Conservation (phyloP, 2,113 vertebrate species). For the Alaudala cheleensis region DNA sequence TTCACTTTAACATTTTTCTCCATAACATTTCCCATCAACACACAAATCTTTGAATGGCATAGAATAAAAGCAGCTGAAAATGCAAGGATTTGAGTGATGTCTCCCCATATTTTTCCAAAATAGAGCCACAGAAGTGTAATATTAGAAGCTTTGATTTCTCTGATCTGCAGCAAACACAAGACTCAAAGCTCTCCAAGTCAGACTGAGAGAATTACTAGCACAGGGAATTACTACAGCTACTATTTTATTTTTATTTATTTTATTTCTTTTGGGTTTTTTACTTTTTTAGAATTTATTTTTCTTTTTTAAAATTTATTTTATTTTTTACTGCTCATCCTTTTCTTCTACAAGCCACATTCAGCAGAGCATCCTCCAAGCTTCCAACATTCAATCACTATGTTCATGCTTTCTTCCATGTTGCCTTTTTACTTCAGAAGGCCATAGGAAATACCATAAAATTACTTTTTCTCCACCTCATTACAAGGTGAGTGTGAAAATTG, state of each 20-base stretch:
- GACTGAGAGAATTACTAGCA: not conserved
- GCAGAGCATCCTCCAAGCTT: not conserved
- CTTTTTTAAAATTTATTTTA: not conserved
- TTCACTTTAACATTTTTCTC: not conserved
- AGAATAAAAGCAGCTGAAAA: not conserved
- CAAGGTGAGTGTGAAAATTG: not conserved
- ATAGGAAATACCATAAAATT: not conserved
- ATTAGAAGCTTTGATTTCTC: not conserved
- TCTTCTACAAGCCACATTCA: not conserved
- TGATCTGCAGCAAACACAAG: not conserved
- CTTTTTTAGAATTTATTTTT: no score
- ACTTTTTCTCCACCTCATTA: not conserved
- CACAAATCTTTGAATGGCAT: not conserved
- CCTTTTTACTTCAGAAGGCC: not conserved
- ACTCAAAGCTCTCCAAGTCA: not conserved
- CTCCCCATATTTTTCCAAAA: not conserved
- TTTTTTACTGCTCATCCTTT: not conserved
- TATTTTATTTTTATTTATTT: accelerated
- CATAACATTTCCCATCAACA: not conserved
- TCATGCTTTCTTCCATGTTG: not conserved
- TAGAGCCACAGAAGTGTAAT: not conserved
- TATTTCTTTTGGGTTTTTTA: no score
- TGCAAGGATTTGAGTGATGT: not conserved
- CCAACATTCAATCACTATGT: not conserved
- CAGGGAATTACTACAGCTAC: no score